Conservation (phyloP, 2,888 invertebrate species). For the Hyposoter dolosus region DNA sequence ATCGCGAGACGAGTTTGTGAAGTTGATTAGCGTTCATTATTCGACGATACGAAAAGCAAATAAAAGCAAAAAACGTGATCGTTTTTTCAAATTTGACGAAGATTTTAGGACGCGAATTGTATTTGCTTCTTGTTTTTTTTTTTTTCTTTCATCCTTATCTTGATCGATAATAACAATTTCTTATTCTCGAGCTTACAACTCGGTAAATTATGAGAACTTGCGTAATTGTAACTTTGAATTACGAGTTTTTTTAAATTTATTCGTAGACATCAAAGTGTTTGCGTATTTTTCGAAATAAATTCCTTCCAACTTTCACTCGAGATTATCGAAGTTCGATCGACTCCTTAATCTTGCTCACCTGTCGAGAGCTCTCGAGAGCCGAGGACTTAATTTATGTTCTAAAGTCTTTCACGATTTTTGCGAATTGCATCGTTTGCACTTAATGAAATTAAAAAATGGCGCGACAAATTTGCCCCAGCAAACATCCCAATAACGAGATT, state of each 20-base stretch:
- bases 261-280: neutral
- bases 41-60: neutral
- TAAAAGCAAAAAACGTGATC: neutral
- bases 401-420: conserved; percentile 12
- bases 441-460: neutral
- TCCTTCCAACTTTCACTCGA: conserved; percentile 64
- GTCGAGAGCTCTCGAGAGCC: conserved; percentile 8
- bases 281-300: conserved; percentile 22
- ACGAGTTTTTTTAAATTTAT: neutral
- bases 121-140: neutral
- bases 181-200: neutral
- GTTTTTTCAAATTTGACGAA: neutral
- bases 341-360: conserved; percentile 57
- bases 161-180: neutral
- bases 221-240: neutral
- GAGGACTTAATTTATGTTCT: neutral
- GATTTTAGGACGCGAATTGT: neutral
- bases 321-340: conserved; percentile 56
- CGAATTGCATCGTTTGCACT: conserved; percentile 6
- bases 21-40: neutral
- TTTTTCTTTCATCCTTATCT: neutral
- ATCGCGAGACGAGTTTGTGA: neutral
- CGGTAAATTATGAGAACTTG: neutral
- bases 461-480: neutral
- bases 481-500: conserved; percentile 49